A percentile compares a stretch with the other conserved stretches of the same genome.
These are phyloP conservation scores for Amphimallon solstitiale DNA, from an alignment of 2,888 invertebrate genomes.

Conservation along the genomic window DNA sequence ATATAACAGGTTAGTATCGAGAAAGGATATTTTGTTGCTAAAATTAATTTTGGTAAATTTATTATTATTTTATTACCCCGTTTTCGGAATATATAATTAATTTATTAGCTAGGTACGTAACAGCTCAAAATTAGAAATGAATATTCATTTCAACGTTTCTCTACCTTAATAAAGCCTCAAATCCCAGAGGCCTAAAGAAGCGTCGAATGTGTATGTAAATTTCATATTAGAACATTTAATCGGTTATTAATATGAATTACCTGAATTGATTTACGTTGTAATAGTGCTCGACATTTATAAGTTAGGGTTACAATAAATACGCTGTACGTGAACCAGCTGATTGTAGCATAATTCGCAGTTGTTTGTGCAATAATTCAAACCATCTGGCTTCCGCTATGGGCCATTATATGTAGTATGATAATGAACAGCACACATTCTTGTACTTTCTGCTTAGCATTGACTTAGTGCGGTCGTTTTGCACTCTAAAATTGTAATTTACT, in stretches of 20 bases:
- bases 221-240: conserved; percentile 1
- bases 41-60: too few species aligned
- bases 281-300: conserved; percentile 15
- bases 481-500: conserved; percentile 44
- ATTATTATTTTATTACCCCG: too few species aligned
- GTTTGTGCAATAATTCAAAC: conserved; percentile 49
- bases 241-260: conserved; percentile 33
- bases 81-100: too few species aligned
- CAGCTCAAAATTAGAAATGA: too few species aligned
- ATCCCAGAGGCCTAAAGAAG: neutral
- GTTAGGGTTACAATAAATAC: conserved; percentile 42
- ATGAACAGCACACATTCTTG: conserved; percentile 52
- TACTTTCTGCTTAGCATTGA: conserved; percentile 49
- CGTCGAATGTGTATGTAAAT: neutral
- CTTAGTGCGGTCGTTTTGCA: conserved; percentile 50
- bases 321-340: conserved; percentile 37
- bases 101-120: too few species aligned
- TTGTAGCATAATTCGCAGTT: conserved; percentile 44
- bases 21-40: too few species aligned
- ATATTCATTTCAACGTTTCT: too few species aligned
- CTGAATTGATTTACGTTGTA: conserved; percentile 25
- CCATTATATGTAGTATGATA: conserved; percentile 50
- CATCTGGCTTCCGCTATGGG: conserved; percentile 48
- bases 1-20: too few species aligned
- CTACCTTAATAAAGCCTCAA: too few species aligned